A percentile compares a stretch with the other conserved stretches of the same genome.
phyloP scores from a whole-genome alignment of 1,140 invertebrate species.

The Lutraria rhynchaena region DNA sequence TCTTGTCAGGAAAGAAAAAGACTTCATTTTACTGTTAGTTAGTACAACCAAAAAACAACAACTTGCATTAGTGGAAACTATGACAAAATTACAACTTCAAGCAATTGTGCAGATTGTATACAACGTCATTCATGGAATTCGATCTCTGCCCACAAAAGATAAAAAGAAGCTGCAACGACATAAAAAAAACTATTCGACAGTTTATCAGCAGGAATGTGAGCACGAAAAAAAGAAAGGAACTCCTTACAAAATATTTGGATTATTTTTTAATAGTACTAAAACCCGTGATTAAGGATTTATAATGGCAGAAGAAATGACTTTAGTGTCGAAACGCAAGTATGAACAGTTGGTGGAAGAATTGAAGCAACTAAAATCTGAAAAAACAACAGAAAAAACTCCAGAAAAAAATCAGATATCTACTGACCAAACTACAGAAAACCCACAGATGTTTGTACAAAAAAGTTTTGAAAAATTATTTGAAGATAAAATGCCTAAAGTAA shows the following conservation, averaged over 20 bases:
- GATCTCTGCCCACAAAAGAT: background rate
- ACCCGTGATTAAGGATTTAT: slow-evolving; percentile 9
- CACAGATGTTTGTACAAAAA: too few relatives aligned
- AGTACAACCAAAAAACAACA: slow-evolving; percentile 12
- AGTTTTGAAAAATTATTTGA: too few relatives aligned
- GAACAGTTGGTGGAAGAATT: slow-evolving; percentile 26
- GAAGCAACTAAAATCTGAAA: background rate
- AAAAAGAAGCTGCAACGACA: slow-evolving; percentile 21
- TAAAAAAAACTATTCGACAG: slow-evolving; percentile 18
- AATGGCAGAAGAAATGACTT: slow-evolving; percentile 35
- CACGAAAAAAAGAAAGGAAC: slow-evolving; percentile 2
- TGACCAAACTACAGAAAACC: too few relatives aligned
- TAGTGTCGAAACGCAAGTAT: slow-evolving; percentile 36
- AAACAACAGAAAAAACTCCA: background rate
- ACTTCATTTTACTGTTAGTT: slow-evolving; percentile 18
- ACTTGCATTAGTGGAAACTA: slow-evolving; percentile 8
- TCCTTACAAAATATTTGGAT: slow-evolving; percentile 9
- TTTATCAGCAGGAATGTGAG: slow-evolving; percentile 8
- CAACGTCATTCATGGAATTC: slow-evolving; percentile 16
- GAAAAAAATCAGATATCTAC: too few relatives aligned
- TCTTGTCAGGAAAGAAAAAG: slow-evolving; percentile 4
- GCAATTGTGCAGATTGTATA: slow-evolving; percentile 37
- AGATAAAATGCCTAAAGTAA: too few relatives aligned
- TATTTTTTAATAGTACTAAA: slow-evolving; percentile 11
- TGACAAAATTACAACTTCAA: slow-evolving; percentile 14